Evolutionary conservation across 2,888 invertebrate genomes (phyloP), one percentile per base, ranked within the genome.

Genomic region (Hypselothyrea guttata): DNA sequence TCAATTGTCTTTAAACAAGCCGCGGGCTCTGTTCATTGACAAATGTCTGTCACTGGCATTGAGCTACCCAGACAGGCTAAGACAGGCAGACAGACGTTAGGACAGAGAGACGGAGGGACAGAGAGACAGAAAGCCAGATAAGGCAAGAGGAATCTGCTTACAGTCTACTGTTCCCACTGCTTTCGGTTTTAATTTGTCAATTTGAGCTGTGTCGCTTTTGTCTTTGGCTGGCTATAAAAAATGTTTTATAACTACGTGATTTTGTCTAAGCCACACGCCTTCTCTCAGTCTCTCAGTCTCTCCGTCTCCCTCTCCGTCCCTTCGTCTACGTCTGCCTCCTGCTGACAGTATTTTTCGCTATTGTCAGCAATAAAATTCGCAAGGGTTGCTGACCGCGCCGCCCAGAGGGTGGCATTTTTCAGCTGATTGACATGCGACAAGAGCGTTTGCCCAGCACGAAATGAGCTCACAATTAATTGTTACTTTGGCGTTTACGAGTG

Each of bases 401-500:
- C 2, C 22, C 22, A 22, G 16, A 13, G 51, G 63, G 56, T 57
- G 46, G 65, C 31, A 67, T 44, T 28, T 9, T 7, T 13, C 16
- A 48, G 40, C 53, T 81, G 78, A 74, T 82, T 77, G 82, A 81
- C 76, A 81, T 73, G 71, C 82, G 82, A 77, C 58, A 65, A 70
- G 52, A 59, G 34, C 53, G 35, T 46, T 44, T 58, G 63, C 22
- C 22, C 22, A 22, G 61, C 57, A 55, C 54, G 45, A 62, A 84
- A 73, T 78, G 66, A 82, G 83, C 78, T 78, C 65, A 74, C 85
- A 85, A 79, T 85, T 79, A 83, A 79, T 85, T 79, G 85, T 77
- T 65, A 61, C 61, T 61, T 58, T 62, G 46, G 44, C 56, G 34
- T 45, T 63, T 73, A 37, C 3, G 22, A 68, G 59, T 35, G 13